Percentiles rank a stretch among this genome's conserved stretches.
phyloP scores from a whole-genome alignment of 2,888 invertebrate genomes.

The Scaeva pyrastri region DNA sequence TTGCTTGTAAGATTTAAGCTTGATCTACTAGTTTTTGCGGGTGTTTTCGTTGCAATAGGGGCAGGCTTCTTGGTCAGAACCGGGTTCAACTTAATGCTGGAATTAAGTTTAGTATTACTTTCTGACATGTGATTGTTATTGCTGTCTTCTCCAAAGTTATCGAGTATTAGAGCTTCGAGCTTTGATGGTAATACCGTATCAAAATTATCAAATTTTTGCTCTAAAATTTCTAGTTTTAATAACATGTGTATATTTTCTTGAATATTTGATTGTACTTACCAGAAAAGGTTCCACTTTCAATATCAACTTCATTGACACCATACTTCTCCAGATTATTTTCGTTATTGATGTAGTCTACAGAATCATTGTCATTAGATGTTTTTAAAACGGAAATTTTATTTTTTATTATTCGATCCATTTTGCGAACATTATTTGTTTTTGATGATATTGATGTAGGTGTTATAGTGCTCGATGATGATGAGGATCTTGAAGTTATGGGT shows the following conservation, averaged over 20 bases:
- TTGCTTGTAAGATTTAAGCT: constrained; percentile 76
- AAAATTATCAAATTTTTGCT: constrained; percentile 35
- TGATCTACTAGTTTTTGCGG: constrained; percentile 25
- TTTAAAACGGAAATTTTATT: constrained; percentile 21
- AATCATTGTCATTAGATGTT: constrained; percentile 43
- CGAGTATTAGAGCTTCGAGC: constrained; percentile 23
- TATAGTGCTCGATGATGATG: constrained; percentile 57
- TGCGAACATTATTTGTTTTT: constrained; percentile 49
- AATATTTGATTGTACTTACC: constrained; percentile 56
- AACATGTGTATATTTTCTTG: background rate
- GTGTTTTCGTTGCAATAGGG: constrained; percentile 50
- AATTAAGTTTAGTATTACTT: constrained; percentile 60
- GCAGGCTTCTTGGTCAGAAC: constrained; percentile 82
- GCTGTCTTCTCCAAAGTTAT: constrained; percentile 73
- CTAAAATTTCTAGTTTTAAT: constrained; percentile 3
- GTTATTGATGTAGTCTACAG: constrained; percentile 28
- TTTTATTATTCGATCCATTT: constrained; percentile 15
- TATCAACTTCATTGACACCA: constrained; percentile 68
- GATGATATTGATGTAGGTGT: constrained; percentile 35
- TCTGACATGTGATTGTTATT: constrained; percentile 72
- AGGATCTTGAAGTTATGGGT: constrained; percentile 85
- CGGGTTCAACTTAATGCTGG: constrained; percentile 81
- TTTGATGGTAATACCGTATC: constrained; percentile 46
- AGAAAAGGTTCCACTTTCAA: constrained; percentile 78
- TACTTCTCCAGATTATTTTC: constrained; percentile 19